phyloP scores from a whole-genome alignment of 2,113 vertebrate species.

The Platichthys flesus region DNA sequence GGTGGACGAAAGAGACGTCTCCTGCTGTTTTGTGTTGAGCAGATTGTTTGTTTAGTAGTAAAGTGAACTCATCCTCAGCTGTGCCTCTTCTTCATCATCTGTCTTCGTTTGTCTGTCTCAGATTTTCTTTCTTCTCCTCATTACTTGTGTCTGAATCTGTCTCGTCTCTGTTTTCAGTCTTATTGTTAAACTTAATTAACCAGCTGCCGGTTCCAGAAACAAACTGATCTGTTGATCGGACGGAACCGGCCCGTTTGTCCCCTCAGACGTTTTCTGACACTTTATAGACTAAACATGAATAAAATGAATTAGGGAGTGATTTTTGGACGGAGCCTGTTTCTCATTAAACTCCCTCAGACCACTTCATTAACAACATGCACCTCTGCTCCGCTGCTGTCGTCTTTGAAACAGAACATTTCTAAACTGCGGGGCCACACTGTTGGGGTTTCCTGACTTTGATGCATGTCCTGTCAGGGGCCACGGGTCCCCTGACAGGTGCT shows the following conservation, averaged over 20 bases:
- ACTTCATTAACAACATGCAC: constrained; percentile 38
- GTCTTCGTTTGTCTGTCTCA: constrained; percentile 34
- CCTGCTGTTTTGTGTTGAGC: constrained; percentile 47
- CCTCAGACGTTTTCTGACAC: too few relatives aligned
- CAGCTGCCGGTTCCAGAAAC: too few relatives aligned
- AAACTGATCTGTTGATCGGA: too few relatives aligned
- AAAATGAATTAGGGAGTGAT: not conserved
- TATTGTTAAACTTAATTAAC: too few relatives aligned
- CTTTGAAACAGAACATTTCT: constrained; percentile 60
- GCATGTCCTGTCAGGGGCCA: constrained; percentile 42
- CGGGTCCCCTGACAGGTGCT: constrained; percentile 53
- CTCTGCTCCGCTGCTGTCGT: constrained; percentile 54
- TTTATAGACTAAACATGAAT: not conserved
- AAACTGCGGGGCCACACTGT: constrained; percentile 45
- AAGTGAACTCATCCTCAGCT: too few relatives aligned
- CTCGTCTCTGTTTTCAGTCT: too few relatives aligned
- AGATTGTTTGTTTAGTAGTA: not conserved
- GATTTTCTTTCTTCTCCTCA: constrained; percentile 9
- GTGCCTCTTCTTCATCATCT: constrained; percentile 27
- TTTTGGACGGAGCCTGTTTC: constrained; percentile 25
- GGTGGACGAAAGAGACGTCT: constrained; percentile 5
- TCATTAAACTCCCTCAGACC: constrained; percentile 40
- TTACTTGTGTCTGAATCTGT: not conserved
- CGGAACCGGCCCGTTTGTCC: too few relatives aligned
- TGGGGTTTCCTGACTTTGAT: constrained; percentile 66